Evolutionary conservation across 2,888 invertebrate species (phyloP).

Genomic region (Dione vanillae): DNA sequence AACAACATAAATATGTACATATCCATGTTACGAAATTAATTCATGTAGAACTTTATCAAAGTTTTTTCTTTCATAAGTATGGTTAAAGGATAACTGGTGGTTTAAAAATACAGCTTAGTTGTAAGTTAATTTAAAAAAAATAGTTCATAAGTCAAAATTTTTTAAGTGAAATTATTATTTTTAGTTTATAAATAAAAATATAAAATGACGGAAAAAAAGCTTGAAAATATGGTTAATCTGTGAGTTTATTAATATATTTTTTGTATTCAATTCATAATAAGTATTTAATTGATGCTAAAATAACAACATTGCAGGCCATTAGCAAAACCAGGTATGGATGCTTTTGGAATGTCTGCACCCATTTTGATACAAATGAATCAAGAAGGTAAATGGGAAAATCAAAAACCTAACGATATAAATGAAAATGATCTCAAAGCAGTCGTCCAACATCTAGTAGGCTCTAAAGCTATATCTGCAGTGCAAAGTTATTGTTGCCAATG

Average conservation of each 20-base stretch:
- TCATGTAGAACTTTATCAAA: background rate
- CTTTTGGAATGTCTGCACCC: constrained; percentile 60
- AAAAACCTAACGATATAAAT: constrained; percentile 62
- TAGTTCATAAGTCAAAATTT: constrained; percentile 12
- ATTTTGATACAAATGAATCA: constrained; percentile 71
- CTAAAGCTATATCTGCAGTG: constrained; percentile 66
- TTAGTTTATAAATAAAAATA: background rate
- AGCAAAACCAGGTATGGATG: constrained; percentile 63
- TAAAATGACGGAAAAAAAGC: constrained; percentile 55
- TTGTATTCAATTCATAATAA: background rate
- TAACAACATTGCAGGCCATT: constrained; percentile 55
- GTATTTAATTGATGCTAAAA: constrained; percentile 28
- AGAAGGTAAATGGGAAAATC: constrained; percentile 70
- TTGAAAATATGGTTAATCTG: constrained; percentile 61
- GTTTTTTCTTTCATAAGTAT: background rate
- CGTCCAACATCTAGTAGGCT: constrained; percentile 64
- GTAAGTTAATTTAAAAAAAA: constrained; percentile 1
- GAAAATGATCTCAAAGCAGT: constrained; percentile 65
- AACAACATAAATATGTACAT: too few relatives aligned
- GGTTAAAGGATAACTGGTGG: background rate
- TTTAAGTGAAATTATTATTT: background rate
- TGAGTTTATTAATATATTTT: constrained; percentile 48
- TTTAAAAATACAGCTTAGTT: background rate
- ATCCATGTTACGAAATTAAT: background rate
- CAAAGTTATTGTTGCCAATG: constrained; percentile 73